phyloP scores from a whole-genome alignment of 2,113 vertebrate species.

The Otocyon megalotis region DNA sequence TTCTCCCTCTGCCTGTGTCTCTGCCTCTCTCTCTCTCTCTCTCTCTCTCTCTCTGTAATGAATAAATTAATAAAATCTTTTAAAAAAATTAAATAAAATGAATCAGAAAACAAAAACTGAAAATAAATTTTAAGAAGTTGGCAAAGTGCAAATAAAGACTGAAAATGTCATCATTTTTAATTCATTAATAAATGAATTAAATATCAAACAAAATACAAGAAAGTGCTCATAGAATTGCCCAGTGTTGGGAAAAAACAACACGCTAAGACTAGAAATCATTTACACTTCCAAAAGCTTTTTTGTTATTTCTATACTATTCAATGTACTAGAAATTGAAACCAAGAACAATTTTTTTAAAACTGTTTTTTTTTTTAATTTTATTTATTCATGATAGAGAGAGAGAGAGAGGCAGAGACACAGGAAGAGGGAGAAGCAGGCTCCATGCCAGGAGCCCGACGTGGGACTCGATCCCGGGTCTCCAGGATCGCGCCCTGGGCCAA shows the following conservation, averaged over 20 bases:
- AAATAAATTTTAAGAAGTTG: constrained; percentile 18
- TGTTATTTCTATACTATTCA: constrained; percentile 36
- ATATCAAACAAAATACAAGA: neutral
- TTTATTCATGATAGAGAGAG: too few species aligned
- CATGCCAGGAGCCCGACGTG: too few species aligned
- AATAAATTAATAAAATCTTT: too few species aligned
- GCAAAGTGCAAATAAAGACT: neutral
- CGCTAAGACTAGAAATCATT: neutral
- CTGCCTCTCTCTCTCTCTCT: too few species aligned
- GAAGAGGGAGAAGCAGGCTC: too few species aligned
- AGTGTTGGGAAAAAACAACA: neutral
- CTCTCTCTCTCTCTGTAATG: too few species aligned
- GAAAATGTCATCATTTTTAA: neutral
- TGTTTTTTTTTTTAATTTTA: too few species aligned
- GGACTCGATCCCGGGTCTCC: too few species aligned
- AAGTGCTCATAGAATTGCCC: neutral
- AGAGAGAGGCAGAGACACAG: too few species aligned
- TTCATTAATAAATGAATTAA: neutral
- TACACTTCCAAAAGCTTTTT: neutral
- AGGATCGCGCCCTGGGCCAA: too few species aligned
- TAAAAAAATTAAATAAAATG: too few species aligned
- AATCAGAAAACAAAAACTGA: neutral
- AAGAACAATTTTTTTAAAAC: neutral
- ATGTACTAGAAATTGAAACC: constrained; percentile 23
- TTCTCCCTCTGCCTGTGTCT: too few species aligned